These are phyloP conservation scores for Streptopelia turtur DNA, from an alignment of 2,797 vertebrate species.

Conservation along the genomic window DNA sequence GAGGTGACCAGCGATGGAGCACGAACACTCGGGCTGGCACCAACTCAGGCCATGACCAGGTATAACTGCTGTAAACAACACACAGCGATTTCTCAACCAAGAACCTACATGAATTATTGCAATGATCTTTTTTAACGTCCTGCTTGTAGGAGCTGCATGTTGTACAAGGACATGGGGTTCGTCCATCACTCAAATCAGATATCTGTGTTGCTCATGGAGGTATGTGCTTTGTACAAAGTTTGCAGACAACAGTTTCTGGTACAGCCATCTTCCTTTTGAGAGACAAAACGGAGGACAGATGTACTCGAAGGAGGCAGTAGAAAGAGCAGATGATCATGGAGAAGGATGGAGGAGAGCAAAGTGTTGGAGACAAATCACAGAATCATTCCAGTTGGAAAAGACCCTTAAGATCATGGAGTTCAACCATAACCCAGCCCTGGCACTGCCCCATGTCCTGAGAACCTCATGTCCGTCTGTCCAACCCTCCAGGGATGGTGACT, in stretches of 20 bases:
- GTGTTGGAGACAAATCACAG: neutral
- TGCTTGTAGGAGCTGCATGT: neutral
- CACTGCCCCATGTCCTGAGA: too few relatives aligned
- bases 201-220: neutral
- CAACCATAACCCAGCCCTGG: too few relatives aligned
- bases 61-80: neutral
- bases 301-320: neutral
- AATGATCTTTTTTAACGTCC: neutral
- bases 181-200: neutral
- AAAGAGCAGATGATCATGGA: neutral
- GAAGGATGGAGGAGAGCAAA: neutral
- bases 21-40: neutral
- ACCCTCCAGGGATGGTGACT: too few relatives aligned
- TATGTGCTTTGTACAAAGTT: neutral
- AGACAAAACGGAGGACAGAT: neutral
- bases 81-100: neutral
- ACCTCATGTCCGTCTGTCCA: too few relatives aligned
- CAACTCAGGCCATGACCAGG: neutral
- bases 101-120: neutral
- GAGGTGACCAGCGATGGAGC: neutral
- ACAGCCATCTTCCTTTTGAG: neutral
- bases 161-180: neutral
- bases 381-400: too few relatives aligned
- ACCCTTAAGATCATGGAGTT: too few relatives aligned
- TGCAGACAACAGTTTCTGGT: neutral